A percentile compares a stretch with the other conserved stretches of the same genome.
Conservation (phyloP, 2,797 vertebrate genomes). For the Florisuga fusca region DNA sequence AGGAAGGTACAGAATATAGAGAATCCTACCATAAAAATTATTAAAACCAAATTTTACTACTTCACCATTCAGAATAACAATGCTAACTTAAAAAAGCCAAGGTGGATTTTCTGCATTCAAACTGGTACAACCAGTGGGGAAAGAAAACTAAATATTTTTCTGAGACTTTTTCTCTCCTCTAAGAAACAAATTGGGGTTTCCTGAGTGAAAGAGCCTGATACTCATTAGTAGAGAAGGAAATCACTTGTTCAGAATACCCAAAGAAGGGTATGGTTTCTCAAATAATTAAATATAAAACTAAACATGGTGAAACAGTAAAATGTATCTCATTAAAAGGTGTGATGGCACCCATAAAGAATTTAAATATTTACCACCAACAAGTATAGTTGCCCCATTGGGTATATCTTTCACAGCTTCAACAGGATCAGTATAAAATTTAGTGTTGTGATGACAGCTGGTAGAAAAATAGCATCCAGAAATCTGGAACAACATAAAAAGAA, state of each 20-base stretch:
- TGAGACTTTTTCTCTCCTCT: not conserved
- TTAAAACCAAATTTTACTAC: not conserved
- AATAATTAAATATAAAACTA: not conserved
- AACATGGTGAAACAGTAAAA: not conserved
- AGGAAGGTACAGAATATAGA: not conserved
- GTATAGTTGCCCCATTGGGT: conserved; percentile 88
- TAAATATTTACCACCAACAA: conserved; percentile 91
- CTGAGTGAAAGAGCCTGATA: not conserved
- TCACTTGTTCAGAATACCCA: not conserved
- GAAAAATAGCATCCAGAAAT: conserved; percentile 86
- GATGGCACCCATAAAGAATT: not conserved
- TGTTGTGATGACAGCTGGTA: conserved; percentile 80
- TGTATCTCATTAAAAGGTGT: not conserved
- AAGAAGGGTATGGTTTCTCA: not conserved
- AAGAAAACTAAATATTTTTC: not conserved
- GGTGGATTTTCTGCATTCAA: not conserved
- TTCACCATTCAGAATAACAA: not conserved
- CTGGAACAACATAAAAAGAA: conserved; percentile 72
- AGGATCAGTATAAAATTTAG: conserved; percentile 88
- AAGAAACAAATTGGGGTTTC: not conserved
- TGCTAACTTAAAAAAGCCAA: not conserved
- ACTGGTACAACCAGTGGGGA: not conserved
- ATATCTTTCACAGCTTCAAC: conserved; percentile 93
- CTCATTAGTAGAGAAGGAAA: not conserved
- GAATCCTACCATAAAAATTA: not conserved